Evolutionary conservation across 2,113 vertebrate species (phyloP).

Genomic region (Edolisoma coerulescens): DNA sequence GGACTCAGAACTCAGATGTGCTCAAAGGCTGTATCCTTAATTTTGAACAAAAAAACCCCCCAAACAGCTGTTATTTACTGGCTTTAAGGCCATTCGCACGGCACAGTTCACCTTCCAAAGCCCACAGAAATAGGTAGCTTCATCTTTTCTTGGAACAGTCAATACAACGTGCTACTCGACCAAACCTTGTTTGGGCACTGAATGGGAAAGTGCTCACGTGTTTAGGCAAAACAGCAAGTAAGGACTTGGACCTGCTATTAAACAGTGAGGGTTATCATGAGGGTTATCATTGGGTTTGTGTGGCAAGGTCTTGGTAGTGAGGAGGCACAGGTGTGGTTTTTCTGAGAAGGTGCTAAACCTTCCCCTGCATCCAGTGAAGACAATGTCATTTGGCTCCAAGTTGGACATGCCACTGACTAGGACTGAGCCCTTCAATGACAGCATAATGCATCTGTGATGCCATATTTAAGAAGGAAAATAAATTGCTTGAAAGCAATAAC

Average conservation of each 20-base stretch:
- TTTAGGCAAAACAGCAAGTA: not conserved
- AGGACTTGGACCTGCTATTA: not conserved
- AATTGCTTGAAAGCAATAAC: not conserved
- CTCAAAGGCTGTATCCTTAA: not conserved
- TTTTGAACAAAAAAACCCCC: not conserved
- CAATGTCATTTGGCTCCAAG: not conserved
- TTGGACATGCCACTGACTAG: not conserved
- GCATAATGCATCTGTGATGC: too few relatives aligned
- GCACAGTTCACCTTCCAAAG: not conserved
- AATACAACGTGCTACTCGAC: not conserved
- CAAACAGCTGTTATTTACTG: not conserved
- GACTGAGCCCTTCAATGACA: not conserved
- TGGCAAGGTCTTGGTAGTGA: not conserved
- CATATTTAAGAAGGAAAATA: not conserved
- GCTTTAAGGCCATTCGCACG: not conserved
- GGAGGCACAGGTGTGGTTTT: not conserved
- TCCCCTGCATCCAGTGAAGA: not conserved
- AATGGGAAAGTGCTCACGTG: not conserved
- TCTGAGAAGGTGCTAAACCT: not conserved
- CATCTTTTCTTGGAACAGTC: not conserved
- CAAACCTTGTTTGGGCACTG: not conserved
- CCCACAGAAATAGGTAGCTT: not conserved
- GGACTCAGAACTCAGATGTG: not conserved
- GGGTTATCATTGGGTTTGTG: not conserved
- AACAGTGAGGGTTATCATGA: not conserved